A percentile compares a stretch with the other conserved stretches of the same genome.
These are phyloP conservation scores for Cyrtodaria siliqua DNA, from an alignment of 2,888 invertebrate genomes.

Conservation along the genomic window DNA sequence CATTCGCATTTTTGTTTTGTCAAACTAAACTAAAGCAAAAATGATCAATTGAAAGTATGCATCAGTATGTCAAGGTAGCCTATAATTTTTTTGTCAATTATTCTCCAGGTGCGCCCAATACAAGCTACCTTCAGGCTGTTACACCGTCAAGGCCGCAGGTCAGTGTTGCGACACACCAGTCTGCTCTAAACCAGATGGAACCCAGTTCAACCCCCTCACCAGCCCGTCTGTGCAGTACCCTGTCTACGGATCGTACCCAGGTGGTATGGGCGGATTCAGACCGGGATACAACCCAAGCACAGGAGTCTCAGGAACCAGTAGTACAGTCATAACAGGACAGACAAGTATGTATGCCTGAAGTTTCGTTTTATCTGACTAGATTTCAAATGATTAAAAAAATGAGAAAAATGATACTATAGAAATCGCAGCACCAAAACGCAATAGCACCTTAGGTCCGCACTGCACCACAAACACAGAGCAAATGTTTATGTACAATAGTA, in stretches of 20 bases:
- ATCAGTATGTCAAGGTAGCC: too few species aligned
- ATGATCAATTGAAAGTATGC: too few species aligned
- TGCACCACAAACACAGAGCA: too few species aligned
- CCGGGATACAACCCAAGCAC: slow-evolving; percentile 68
- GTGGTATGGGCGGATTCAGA: slow-evolving; percentile 70
- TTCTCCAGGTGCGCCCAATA: slow-evolving; percentile 66
- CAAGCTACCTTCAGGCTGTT: slow-evolving; percentile 66
- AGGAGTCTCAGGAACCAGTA: slow-evolving; percentile 14
- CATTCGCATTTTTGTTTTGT: too few species aligned
- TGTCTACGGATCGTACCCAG: slow-evolving; percentile 68
- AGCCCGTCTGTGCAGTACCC: slow-evolving; percentile 66
- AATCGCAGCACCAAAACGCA: too few species aligned
- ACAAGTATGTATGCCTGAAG: slow-evolving; percentile 10
- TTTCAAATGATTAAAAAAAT: too few species aligned
- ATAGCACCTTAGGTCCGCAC: too few species aligned
- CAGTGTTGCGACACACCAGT: slow-evolving; percentile 70
- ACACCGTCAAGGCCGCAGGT: slow-evolving; percentile 61
- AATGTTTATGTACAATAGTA: too few species aligned
- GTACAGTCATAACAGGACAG: slow-evolving; percentile 22
- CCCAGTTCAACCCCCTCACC: slow-evolving; percentile 65
- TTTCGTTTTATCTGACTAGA: too few species aligned
- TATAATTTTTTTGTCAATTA: background rate
- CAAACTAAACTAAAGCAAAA: too few species aligned
- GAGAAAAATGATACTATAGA: too few species aligned
- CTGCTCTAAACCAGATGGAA: slow-evolving; percentile 68